These are phyloP conservation scores for Macroglossus sobrinus DNA, from an alignment of 2,113 vertebrate genomes.

Conservation along the genomic window DNA sequence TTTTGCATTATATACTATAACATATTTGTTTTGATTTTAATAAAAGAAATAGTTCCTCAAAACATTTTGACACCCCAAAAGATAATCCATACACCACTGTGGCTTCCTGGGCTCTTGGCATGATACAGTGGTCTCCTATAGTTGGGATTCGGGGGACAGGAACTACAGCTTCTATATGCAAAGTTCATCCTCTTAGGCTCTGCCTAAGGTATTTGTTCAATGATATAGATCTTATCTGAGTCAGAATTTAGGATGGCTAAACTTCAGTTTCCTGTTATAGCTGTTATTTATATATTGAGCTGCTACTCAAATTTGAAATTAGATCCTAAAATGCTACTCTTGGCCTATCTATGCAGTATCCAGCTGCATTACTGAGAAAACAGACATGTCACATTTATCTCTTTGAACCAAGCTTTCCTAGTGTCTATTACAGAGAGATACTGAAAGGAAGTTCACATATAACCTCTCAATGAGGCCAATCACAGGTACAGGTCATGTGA, in stretches of 20 bases:
- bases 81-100: accelerated
- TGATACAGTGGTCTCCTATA: background rate
- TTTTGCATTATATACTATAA: background rate
- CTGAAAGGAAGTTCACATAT: background rate
- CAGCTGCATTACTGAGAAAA: background rate
- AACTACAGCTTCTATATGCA: background rate
- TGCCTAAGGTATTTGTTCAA: background rate
- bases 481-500: background rate
- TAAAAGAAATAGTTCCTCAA: background rate
- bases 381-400: background rate
- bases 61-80: background rate
- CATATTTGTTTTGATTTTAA: background rate
- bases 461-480: no score
- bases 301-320: background rate
- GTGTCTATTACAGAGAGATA: background rate
- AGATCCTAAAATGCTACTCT: background rate
- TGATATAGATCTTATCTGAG: background rate
- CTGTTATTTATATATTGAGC: background rate
- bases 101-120: background rate
- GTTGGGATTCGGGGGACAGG: background rate
- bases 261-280: background rate
- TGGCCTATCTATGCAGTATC: background rate
- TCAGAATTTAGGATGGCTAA: background rate
- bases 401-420: background rate
- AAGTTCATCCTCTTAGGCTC: background rate